These are phyloP conservation scores for Muscina levida DNA, from an alignment of 2,888 invertebrate genomes.

Conservation along the genomic window DNA sequence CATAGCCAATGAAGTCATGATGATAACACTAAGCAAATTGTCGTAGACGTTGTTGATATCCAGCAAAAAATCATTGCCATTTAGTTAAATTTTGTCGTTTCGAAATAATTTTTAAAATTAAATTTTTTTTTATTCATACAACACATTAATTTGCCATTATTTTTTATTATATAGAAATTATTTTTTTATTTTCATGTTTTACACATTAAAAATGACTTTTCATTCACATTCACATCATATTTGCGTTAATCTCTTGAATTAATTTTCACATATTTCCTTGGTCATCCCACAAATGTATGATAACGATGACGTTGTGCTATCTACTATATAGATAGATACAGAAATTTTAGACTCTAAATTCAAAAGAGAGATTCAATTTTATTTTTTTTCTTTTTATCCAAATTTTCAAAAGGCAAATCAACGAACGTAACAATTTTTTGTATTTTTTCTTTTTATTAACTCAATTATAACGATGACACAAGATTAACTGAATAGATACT, in stretches of 20 bases:
- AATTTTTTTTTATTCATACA: too few relatives aligned
- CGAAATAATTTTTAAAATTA: too few relatives aligned
- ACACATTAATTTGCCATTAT: neutral
- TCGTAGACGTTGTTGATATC: neutral
- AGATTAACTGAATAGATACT: neutral
- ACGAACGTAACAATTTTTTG: too few relatives aligned
- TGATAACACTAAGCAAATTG: conserved; percentile 10
- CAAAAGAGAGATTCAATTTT: too few relatives aligned
- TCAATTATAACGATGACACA: conserved; percentile 15
- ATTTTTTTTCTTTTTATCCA: too few relatives aligned
- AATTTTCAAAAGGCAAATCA: too few relatives aligned
- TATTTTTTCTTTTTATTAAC: neutral
- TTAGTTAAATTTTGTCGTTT: too few relatives aligned
- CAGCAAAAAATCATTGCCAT: neutral
- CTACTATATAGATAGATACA: too few relatives aligned
- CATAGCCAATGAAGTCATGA: conserved; percentile 78
- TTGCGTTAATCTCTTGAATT: neutral
- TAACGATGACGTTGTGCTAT: neutral
- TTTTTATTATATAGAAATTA: neutral
- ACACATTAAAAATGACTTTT: neutral
- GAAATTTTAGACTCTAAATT: too few relatives aligned
- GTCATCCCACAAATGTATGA: neutral
- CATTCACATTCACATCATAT: conserved; percentile 4
- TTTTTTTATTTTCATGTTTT: neutral
- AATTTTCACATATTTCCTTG: conserved; percentile 1